Base-by-base conservation (phyloP, 1,140 invertebrate genomes). In the Tribolium castaneum region DNA sequence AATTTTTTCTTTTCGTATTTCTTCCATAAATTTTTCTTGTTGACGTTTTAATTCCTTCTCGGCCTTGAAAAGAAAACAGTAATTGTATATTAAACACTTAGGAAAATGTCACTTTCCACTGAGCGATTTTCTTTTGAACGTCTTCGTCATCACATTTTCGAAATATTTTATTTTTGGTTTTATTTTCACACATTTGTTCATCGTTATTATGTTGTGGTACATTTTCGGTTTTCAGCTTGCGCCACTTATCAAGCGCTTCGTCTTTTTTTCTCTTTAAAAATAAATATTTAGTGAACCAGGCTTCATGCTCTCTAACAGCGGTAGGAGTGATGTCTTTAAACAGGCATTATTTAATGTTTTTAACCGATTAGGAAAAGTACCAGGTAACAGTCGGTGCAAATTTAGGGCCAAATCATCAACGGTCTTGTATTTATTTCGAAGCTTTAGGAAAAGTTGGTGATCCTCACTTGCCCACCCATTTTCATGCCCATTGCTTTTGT, bases 391-490 rank as follows among this genome's bases (percentile, higher is more conserved):
- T 22, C 73, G 79, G 80, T 85, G 81, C 78, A 86, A 39, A 45
- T 77, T 25, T 51, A 80, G 39, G 2, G 80, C 30, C 6, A 84
- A 13, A 62, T 84, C 77, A 6, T 84, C 59, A 10, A 72, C 12
- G 52, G 81, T 62, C 81, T 86, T 87, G 80, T 87, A 82, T 83
- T 87, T 89, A 59, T 83, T 83, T 84, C 87, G 87, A 34, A 85
- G 82, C 81, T 86, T 86, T 30, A 87, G 77, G 82, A 90, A 90
- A 62, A 88, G 79, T 49, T 86, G 86, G 75, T 90, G 88, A 78
- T 89, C 86, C 71, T 89, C 88, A 81, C 85, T 85, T 39, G 86
- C 82, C 89, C 89, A 90, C 25, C 89, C 88, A 12, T 88, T 88
- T 75, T 87, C 86, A 52, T 87, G 87, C 45, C 88, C 88, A 49